Evolutionary conservation across 2,888 invertebrate species (phyloP).

Genomic region (Lasioglossum lativentre): DNA sequence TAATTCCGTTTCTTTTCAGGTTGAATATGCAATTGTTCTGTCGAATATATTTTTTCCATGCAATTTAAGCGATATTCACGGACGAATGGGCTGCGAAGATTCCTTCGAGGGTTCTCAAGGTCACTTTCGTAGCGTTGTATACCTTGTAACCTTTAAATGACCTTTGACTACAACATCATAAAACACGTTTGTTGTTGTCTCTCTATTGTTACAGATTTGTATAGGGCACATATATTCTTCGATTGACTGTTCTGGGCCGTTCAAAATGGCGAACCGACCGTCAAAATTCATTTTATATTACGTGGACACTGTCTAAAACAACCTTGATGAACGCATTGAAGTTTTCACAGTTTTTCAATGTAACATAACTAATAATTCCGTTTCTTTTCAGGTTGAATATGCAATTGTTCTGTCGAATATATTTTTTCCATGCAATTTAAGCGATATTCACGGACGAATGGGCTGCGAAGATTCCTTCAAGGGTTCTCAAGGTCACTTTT

Average conservation of each 20-base stretch:
- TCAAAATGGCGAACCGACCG: too few species aligned
- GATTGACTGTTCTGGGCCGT: conserved; percentile 19
- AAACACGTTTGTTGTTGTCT: neutral
- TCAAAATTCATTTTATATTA: neutral
- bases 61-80: neutral
- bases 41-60: neutral
- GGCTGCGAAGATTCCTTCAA: too few species aligned
- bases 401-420: neutral
- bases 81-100: too few species aligned
- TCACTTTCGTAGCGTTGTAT: neutral
- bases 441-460: too few species aligned
- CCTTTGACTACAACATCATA: too few species aligned
- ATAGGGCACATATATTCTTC: conserved; percentile 31
- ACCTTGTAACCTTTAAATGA: too few species aligned
- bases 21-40: neutral
- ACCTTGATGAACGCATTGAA: neutral
- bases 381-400: neutral
- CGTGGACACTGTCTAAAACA: neutral
- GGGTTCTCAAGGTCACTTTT: neutral
- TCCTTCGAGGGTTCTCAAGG: neutral
- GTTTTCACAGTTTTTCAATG: neutral
- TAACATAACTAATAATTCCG: neutral
- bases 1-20: neutral
- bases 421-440: neutral
- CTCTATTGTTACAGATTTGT: neutral